A percentile compares a stretch with the other conserved stretches of the same genome.
Evolutionary conservation across 1,140 invertebrate genomes (phyloP).

Genomic region (Drosophila oshimai): DNA sequence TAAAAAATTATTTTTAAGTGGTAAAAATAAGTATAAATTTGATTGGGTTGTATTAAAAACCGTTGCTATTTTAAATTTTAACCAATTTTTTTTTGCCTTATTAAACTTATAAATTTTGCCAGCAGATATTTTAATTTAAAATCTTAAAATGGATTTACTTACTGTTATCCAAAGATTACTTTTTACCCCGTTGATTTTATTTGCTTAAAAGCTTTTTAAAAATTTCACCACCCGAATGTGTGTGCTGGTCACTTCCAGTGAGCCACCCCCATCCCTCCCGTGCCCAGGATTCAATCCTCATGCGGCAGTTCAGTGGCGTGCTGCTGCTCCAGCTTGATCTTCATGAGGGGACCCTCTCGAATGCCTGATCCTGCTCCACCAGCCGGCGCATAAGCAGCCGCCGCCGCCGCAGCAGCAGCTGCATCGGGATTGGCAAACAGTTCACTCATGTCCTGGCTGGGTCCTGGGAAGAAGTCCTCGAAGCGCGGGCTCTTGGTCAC

Average conservation of each 20-base stretch:
- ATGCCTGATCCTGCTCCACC: constrained; percentile 7
- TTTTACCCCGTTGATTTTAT: constrained; percentile 34
- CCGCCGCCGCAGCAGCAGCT: constrained; percentile 56
- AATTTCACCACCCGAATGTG: not conserved
- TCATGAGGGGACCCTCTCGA: constrained; percentile 73
- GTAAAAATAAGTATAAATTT: too few relatives aligned
- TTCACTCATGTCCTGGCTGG: constrained; percentile 84
- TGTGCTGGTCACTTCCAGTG: too few relatives aligned
- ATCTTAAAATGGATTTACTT: constrained; percentile 2
- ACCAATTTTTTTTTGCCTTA: not conserved
- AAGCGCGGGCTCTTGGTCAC: constrained; percentile 80
- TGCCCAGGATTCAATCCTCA: constrained; percentile 67
- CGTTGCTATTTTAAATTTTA: not conserved
- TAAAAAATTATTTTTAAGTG: too few relatives aligned
- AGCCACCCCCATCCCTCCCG: not conserved
- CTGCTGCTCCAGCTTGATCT: constrained; percentile 80
- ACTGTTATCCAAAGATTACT: constrained; percentile 17
- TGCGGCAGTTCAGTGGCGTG: constrained; percentile 72
- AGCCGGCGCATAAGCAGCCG: constrained; percentile 52
- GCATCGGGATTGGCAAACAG: constrained; percentile 87
- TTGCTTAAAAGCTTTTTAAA: not conserved
- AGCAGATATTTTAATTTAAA: too few relatives aligned
- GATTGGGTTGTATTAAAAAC: too few relatives aligned
- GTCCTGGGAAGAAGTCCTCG: constrained; percentile 83
- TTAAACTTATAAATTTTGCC: too few relatives aligned